Conservation (phyloP, 2,113 vertebrate genomes). For the Mobula hypostoma region DNA sequence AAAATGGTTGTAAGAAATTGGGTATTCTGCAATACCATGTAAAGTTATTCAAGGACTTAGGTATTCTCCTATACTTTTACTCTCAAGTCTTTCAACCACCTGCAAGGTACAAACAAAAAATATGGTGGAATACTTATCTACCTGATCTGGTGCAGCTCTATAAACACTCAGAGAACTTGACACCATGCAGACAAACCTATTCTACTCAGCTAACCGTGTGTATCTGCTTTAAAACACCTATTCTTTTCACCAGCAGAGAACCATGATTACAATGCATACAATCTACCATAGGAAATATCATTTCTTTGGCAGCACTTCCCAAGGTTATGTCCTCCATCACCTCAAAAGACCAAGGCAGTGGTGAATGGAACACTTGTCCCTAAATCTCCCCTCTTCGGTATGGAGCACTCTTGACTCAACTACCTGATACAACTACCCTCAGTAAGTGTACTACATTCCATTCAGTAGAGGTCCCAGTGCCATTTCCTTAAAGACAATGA, state of each 20-base stretch:
- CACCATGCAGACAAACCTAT: background rate
- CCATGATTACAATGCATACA: background rate
- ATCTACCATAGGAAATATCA: background rate
- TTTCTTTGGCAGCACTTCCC: background rate
- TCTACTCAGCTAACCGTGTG: background rate
- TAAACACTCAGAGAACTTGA: background rate
- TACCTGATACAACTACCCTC: background rate
- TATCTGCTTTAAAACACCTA: background rate
- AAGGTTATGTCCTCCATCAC: background rate
- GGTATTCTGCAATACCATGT: no score
- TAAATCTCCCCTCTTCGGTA: background rate
- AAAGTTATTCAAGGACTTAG: no score
- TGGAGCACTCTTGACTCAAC: background rate
- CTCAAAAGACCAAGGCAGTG: background rate
- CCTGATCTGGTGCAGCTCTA: background rate
- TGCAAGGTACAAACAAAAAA: background rate
- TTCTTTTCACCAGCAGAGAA: background rate
- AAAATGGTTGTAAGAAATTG: no score
- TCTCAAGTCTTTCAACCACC: background rate
- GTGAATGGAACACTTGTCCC: background rate
- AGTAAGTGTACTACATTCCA: background rate
- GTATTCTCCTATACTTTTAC: no score
- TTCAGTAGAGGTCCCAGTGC: background rate
- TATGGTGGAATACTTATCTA: background rate
- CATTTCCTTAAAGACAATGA: background rate